These are phyloP conservation scores for Tiliacea aurago DNA, from an alignment of 2,888 invertebrate species.

Conservation along the genomic window DNA sequence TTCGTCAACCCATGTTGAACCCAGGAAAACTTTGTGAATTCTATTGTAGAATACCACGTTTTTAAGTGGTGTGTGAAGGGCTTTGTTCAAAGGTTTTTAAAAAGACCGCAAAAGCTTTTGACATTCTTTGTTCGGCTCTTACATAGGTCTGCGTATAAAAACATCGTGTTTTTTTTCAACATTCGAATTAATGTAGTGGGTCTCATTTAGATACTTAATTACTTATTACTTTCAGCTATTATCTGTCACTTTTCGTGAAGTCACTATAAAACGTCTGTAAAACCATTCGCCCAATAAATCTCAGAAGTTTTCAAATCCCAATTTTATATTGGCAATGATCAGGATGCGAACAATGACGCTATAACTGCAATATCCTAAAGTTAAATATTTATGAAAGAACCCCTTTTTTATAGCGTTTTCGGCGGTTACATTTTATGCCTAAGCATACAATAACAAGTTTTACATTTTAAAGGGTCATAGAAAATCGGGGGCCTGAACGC, in stretches of 20 bases:
- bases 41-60: background rate
- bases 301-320: slow-evolving; percentile 59
- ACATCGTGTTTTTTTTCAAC: background rate
- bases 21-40: background rate
- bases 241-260: background rate
- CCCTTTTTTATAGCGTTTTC: slow-evolving; percentile 73
- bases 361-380: slow-evolving; percentile 77
- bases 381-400: slow-evolving; percentile 82
- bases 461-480: slow-evolving; percentile 55
- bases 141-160: background rate
- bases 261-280: background rate
- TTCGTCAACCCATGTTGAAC: background rate
- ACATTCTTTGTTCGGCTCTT: background rate
- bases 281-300: slow-evolving; percentile 54
- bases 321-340: slow-evolving; percentile 74
- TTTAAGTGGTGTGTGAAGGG: background rate
- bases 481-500: slow-evolving; percentile 24
- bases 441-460: slow-evolving; percentile 55
- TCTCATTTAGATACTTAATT: no score
- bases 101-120: slow-evolving; percentile 14
- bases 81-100: slow-evolving; percentile 10
- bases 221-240: background rate
- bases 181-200: background rate
- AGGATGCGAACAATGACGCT: slow-evolving; percentile 60
- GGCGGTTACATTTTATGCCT: slow-evolving; percentile 71